Evolutionary conservation across 2,113 vertebrate genomes (phyloP).

Genomic region (Nibea albiflora): DNA sequence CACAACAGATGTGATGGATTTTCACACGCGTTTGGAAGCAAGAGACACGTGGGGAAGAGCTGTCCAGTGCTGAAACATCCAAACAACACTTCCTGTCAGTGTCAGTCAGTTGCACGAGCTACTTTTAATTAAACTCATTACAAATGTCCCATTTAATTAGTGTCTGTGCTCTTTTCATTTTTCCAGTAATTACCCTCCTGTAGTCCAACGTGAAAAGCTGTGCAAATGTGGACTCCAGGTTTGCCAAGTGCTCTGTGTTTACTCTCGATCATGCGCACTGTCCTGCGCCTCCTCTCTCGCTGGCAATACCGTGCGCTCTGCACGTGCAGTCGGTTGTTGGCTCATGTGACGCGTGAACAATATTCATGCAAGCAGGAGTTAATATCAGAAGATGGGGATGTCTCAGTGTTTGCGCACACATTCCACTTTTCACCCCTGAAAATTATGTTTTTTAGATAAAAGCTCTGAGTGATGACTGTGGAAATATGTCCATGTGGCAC

Average conservation of each 20-base stretch:
- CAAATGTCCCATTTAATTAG: neutral
- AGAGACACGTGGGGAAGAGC: constrained; percentile 55
- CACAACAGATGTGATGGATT: constrained; percentile 19
- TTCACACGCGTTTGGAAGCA: constrained; percentile 13
- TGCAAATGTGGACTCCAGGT: constrained; percentile 26
- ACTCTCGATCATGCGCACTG: constrained; percentile 71
- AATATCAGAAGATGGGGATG: constrained; percentile 34
- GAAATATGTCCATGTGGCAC: neutral
- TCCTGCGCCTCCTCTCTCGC: constrained; percentile 49
- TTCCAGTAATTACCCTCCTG: neutral
- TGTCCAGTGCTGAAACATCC: constrained; percentile 88
- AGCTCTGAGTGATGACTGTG: neutral
- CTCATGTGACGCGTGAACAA: constrained; percentile 78
- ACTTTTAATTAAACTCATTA: neutral
- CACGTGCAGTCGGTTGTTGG: constrained; percentile 72
- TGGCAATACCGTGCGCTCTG: constrained; percentile 54
- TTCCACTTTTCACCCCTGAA: neutral
- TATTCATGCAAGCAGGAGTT: constrained; percentile 60
- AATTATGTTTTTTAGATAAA: neutral
- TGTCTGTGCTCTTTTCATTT: neutral
- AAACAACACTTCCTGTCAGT: neutral
- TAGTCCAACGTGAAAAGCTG: constrained; percentile 20
- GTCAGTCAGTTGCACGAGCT: neutral
- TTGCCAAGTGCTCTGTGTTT: constrained; percentile 44
- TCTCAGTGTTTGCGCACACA: constrained; percentile 16